phyloP scores from a whole-genome alignment of 2,888 invertebrate genomes.

The Nasonovia ribisnigri region DNA sequence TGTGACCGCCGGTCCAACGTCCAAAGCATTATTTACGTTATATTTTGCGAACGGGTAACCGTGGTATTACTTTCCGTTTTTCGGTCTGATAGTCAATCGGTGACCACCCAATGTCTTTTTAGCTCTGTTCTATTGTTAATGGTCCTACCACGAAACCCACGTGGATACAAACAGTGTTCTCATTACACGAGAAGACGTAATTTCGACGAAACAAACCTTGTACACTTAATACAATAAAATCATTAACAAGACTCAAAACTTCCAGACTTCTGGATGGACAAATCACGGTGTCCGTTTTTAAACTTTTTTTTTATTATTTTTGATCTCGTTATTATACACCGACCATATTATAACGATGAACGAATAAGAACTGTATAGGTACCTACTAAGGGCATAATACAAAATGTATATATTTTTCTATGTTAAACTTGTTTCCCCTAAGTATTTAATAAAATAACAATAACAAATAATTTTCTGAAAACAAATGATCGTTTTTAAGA shows the following conservation, averaged over 20 bases:
- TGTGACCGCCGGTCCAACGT: neutral
- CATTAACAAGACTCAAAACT: neutral
- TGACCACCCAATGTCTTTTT: neutral
- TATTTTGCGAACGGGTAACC: neutral
- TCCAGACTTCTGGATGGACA: neutral
- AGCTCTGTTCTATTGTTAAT: neutral
- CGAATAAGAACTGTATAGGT: neutral
- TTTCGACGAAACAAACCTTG: neutral
- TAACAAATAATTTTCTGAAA: neutral
- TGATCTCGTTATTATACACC: neutral
- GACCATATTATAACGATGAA: neutral
- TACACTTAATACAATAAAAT: neutral
- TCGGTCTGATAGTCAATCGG: neutral
- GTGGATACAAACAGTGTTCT: neutral
- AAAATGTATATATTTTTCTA: no score
- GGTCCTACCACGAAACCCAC: neutral
- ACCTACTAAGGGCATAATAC: no score
- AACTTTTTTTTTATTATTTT: neutral
- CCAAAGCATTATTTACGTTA: neutral
- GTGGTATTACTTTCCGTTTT: neutral
- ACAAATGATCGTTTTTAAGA: neutral
- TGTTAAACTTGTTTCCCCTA: neutral
- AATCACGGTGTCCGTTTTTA: neutral
- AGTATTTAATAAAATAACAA: neutral
- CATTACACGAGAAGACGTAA: neutral